Base-by-base conservation (phyloP, 2,113 vertebrate genomes). In the Cavia aperea region DNA sequence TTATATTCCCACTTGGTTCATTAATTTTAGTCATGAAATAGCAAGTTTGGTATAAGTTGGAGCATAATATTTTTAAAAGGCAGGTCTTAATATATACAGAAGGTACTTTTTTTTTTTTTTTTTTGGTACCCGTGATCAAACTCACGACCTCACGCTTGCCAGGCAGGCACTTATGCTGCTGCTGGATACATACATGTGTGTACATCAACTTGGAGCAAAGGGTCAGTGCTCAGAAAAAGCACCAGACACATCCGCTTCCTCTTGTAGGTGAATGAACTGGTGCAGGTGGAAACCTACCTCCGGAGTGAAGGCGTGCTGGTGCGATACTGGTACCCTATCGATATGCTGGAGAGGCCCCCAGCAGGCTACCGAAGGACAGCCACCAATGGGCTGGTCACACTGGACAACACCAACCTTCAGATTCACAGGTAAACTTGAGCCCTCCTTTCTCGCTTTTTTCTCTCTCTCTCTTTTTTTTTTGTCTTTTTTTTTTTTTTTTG, bases 271-370 rank as follows among this genome's bases (percentile, higher is more conserved):
- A 99, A 99, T 93, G 99, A 99, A 16, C 96, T 99, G 94, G 99
- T 99, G 0, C 99, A 99, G 97, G 99, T 99, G 29, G 99, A 99
- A 97, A 99, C 99, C 0, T 99, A 99, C 73, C 97, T 99, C 68
- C 97, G 99, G 36, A 99, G 99, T 81, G 99, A 99, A 96, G 99
- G 99, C 0, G 99, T 99, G 24, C 97, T 99, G 91, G 99, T 99
- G 11, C 97, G 99, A 68, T 99, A 99, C 97, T 99, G 99, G 99
- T 99, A 99, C 54, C 99, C 99, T 14, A 99, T 99, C 66, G 99
- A 99, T 95, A 99, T 99, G 98, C 94, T 99, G 84, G 99, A 99
- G 96, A 98, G 99, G 36, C 99, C 99, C 0, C 99, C 99, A 1
- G 98, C 98, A 13, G 99, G 99, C 11, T 99, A 99, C 87, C 98